Evolutionary conservation across 2,888 invertebrate genomes (phyloP).

Genomic region (Steinernema scapterisci): DNA sequence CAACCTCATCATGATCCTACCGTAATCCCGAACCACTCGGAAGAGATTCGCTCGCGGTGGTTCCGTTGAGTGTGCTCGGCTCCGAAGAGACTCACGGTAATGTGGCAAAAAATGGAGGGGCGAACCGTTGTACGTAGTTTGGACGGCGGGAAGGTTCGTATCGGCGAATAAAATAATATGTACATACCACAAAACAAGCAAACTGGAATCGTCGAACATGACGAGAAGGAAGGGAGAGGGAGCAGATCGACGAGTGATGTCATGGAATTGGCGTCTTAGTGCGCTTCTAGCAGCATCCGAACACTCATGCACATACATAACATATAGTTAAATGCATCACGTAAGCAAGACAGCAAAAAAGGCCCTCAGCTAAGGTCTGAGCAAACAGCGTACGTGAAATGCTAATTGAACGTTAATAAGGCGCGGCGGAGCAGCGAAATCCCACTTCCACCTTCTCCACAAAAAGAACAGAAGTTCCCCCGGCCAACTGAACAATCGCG

Average conservation of each 20-base stretch:
- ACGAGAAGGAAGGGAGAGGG: slow-evolving; percentile 2
- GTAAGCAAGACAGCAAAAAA: neutral
- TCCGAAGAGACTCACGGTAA: neutral
- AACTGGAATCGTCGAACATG: slow-evolving; percentile 32
- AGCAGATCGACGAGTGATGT: neutral
- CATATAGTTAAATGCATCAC: neutral
- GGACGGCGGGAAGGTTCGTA: neutral
- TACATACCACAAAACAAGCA: slow-evolving; percentile 32
- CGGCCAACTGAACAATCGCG: neutral
- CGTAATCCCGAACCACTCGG: neutral
- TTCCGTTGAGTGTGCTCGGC: neutral
- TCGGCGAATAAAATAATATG: slow-evolving; percentile 29
- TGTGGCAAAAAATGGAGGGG: neutral
- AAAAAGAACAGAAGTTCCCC: neutral
- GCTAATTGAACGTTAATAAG: too few species aligned
- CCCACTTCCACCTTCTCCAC: neutral
- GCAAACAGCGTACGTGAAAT: neutral
- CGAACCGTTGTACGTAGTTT: slow-evolving; percentile 23
- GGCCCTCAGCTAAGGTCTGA: neutral
- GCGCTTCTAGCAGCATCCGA: neutral
- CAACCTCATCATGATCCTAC: neutral
- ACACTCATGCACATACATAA: slow-evolving; percentile 12
- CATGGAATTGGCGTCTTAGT: neutral
- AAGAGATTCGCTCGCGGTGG: neutral
- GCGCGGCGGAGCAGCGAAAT: neutral